Percentiles rank a stretch among this genome's conserved stretches.
Conservation (phyloP, 1,140 invertebrate genomes). For the Philotrypesis tridentata region DNA sequence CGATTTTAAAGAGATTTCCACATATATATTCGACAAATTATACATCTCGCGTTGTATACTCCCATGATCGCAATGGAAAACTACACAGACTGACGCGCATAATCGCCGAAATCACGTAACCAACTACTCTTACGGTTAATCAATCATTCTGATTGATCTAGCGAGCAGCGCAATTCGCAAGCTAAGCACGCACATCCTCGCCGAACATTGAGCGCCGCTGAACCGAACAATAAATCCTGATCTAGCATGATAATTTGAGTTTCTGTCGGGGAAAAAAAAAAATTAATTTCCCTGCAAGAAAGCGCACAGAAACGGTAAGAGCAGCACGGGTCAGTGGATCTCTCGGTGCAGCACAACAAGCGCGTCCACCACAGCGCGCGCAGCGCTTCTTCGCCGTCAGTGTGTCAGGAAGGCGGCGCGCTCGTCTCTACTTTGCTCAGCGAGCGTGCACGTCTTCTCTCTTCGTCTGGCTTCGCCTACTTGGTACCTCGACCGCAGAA, state of each 20-base stretch:
- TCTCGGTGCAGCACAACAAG: not conserved
- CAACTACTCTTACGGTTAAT: not conserved
- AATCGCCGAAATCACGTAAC: too few species aligned
- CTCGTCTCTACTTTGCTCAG: constrained; percentile 20
- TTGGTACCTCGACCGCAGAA: constrained; percentile 21
- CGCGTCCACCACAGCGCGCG: not conserved
- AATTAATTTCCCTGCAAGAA: not conserved
- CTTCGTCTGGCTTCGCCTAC: not conserved
- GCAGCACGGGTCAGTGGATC: not conserved
- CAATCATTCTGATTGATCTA: not conserved
- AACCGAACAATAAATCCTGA: not conserved
- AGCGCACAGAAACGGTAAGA: not conserved
- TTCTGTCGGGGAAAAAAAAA: not conserved
- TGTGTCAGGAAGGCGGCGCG: not conserved
- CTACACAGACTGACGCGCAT: not conserved
- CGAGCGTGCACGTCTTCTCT: constrained; percentile 1
- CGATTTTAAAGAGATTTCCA: too few species aligned
- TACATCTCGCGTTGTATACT: too few species aligned
- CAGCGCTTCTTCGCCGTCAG: not conserved
- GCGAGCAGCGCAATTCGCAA: not conserved
- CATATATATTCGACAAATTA: too few species aligned
- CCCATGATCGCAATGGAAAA: not conserved
- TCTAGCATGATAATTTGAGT: not conserved
- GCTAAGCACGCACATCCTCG: not conserved
- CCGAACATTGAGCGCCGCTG: not conserved